Evolutionary conservation across 2,113 vertebrate species (phyloP).

Genomic region (Sciurus niger): DNA sequence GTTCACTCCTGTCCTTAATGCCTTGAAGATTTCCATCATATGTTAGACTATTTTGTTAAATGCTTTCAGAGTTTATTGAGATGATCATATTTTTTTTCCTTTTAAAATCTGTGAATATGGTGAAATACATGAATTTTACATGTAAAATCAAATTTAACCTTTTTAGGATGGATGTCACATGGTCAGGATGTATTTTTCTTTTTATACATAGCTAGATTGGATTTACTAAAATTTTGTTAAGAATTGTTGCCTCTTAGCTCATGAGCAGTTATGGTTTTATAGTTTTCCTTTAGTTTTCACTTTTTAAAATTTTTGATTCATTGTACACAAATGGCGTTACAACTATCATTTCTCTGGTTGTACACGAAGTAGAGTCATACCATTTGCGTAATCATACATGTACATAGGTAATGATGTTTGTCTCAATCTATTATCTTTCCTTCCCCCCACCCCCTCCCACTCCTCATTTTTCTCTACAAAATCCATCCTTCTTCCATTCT

Average conservation of each 20-base stretch:
- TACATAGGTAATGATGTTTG: no score
- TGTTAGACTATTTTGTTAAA: background rate
- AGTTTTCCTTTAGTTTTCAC: background rate
- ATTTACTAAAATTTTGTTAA: conserved; percentile 13
- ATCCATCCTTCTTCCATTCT: no score
- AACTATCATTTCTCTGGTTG: no score
- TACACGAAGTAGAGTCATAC: no score
- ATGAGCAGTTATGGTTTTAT: background rate
- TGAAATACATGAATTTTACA: background rate
- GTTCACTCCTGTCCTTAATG: background rate
- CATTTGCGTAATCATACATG: no score
- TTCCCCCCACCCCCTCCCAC: no score
- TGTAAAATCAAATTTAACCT: background rate
- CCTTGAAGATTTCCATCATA: background rate
- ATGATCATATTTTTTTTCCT: background rate
- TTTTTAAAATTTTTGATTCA: no score
- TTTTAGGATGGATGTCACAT: background rate
- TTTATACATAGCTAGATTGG: background rate
- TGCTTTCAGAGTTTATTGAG: background rate
- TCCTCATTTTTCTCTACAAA: no score
- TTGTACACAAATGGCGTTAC: no score
- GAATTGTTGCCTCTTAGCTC: background rate
- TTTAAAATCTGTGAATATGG: background rate
- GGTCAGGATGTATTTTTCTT: background rate
- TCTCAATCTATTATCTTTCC: no score